Evolutionary conservation across 2,888 invertebrate species (phyloP), one percentile per base, ranked within the genome.

Genomic region (Druceiella hillmani): DNA sequence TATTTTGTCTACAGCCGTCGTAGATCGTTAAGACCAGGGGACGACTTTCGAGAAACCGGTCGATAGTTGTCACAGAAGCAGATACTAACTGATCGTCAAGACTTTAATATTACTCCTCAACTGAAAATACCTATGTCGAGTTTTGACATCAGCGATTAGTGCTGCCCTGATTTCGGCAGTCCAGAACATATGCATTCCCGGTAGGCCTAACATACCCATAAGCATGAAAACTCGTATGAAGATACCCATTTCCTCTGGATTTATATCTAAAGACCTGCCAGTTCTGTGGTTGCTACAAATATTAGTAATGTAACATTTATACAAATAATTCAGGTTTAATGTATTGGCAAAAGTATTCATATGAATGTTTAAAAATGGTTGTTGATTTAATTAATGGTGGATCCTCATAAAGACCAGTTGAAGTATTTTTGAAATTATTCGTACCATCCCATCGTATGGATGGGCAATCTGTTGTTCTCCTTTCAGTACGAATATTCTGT

Each of bases 1-100:
- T 2, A 32, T 45, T 43, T 45, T 45, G 31, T 38, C 45, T 32
- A 17, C 39, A 47, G 16, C 7, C 43, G n/a, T 12, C 35, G 22
- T 47, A 44, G 17, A 45, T 38, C 20, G 12, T 20, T 25, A 38
- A 42, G 3, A 41, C 40, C 20, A 46, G 14, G 9, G 29, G 40
- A 9, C 36, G 37, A 28, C 41, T 33, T 26, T 43, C 41, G 41
- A 40, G 41, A 22, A 45, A 22, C 22, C n/a, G 22, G n/a, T 33
- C 38, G 7, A 34, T 22, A 7, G 16, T 15, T 29, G 11, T 39
- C 34, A 29, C 24, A 29, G 22, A 6, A 20, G 15, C 17, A 24
- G 32, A 15, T n/a, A 24, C 29, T 9, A 10, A n/a, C 4, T 25
- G 33, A 26, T 38, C 32, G 17, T 38, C 32, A 25, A 32, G 16